A percentile compares a stretch with the other conserved stretches of the same genome.
These are phyloP conservation scores for Jordanella pulchra DNA, from an alignment of 2,797 vertebrate species.

Conservation along the genomic window DNA sequence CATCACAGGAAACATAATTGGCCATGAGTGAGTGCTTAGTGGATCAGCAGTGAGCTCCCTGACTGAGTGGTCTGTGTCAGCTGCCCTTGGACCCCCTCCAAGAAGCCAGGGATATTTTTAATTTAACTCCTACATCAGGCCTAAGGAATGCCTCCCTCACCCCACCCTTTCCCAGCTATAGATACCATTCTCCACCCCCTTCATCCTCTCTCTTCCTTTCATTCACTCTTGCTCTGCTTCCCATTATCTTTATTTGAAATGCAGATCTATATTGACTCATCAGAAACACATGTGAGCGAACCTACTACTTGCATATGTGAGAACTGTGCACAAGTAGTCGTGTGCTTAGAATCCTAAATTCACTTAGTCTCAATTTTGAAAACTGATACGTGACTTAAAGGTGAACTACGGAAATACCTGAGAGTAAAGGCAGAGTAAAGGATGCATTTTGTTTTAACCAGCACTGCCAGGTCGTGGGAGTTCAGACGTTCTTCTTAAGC, in stretches of 20 bases:
- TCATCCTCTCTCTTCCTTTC: conserved; percentile 50
- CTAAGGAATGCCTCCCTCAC: conserved; percentile 62
- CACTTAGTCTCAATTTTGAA: conserved; percentile 62
- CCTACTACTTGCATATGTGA: conserved; percentile 49
- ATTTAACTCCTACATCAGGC: conserved; percentile 77
- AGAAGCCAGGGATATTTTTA: conserved; percentile 75
- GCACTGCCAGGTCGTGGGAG: conserved; percentile 59
- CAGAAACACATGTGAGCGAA: conserved; percentile 89
- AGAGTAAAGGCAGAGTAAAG: conserved; percentile 56
- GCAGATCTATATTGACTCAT: conserved; percentile 95
- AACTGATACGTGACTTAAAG: conserved; percentile 69
- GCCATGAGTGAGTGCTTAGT: conserved; percentile 73
- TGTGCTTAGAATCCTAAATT: conserved; percentile 41
- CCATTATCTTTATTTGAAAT: conserved; percentile 97
- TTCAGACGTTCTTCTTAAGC: conserved; percentile 69
- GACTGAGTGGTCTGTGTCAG: conserved; percentile 71
- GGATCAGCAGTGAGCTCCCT: conserved; percentile 69
- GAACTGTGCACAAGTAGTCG: conserved; percentile 3
- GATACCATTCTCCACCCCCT: conserved; percentile 71
- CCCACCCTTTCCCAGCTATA: conserved; percentile 83
- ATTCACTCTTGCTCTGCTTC: conserved; percentile 87
- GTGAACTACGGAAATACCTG: conserved; percentile 77
- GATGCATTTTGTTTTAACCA: conserved; percentile 72
- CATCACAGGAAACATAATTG: conserved; percentile 78
- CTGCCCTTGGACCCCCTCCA: conserved; percentile 65